A percentile compares a stretch with the other conserved stretches of the same genome.
phyloP scores from a whole-genome alignment of 2,797 vertebrate genomes.

The Falco cherrug region DNA sequence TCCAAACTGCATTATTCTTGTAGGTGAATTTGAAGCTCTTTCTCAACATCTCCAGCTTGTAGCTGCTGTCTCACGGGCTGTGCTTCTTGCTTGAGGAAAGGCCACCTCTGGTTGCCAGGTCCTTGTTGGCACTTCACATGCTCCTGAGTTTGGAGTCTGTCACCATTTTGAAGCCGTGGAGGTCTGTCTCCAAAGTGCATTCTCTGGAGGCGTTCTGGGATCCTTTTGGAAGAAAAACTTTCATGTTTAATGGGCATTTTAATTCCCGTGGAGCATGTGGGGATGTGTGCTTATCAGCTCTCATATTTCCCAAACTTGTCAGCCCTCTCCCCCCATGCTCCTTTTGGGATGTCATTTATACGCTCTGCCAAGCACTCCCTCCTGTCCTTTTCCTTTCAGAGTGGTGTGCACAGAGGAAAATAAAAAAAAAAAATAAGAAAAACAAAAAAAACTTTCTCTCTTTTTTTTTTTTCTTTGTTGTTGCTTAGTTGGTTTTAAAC shows the following conservation, averaged over 20 bases:
- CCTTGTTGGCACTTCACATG: background rate
- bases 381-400: background rate
- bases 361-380: background rate
- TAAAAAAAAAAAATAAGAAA: background rate
- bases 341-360: background rate
- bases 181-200: background rate
- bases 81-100: background rate
- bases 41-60: background rate
- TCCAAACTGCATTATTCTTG: background rate
- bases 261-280: background rate
- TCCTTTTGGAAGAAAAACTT: background rate
- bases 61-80: rapidly evolving
- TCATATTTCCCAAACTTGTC: background rate
- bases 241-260: background rate
- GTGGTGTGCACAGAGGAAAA: background rate
- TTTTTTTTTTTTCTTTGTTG: background rate
- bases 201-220: background rate
- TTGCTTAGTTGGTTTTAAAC: background rate
- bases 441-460: background rate
- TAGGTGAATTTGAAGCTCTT: background rate
- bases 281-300: background rate
- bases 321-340: too few species aligned
- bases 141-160: background rate
- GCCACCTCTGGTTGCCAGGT: background rate
- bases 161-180: rapidly evolving